Base-by-base conservation (phyloP, 1,140 invertebrate species). In the Aphis gossypii region DNA sequence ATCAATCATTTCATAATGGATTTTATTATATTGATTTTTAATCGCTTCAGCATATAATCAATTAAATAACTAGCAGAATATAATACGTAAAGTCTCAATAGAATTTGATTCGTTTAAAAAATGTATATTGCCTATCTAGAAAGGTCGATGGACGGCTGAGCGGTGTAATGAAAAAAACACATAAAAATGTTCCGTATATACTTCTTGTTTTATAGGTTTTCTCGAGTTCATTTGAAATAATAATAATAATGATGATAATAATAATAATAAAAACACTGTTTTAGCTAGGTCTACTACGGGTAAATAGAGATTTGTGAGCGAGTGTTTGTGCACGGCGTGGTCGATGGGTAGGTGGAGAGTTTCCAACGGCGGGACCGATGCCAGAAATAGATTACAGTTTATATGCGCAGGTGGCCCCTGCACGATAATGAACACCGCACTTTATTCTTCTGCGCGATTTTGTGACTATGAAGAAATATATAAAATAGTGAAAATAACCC, bases 311-410 rank as follows among this genome's bases (percentile, higher is more conserved):
- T 91, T 91, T 91, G 91, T 92, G 91, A 18, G 38, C 41, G 9
- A n/a, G 68, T n/a, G 44, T 92, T 48, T 41, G 56, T 30, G 41
- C 48, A 89, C 25, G 51, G 56, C 60, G 91, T 23, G 60, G 54
- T 11, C 21, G 44, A 38, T 21, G 76, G 68, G 68, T 83, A 83
- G 41, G 30, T 3, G 23, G 91, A 38, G 90, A 76, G 46, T 92
- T 92, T 92, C 76, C 91, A 76, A 84, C 60, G 56, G 41, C 90
- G 90, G 90, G 90, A 91, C 91, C n/a, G 76, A 82, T 92, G 91
- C 91, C 91, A 92, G 76, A 92, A 92, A 92, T 92, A 92, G 91
- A 92, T 92, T 92, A 83, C n/a, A 41, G 46, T 92, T 92, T 83
- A 92, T 92, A 92, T 46, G 76, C 83, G 91, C 91, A 92, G 91